Percentiles rank a stretch among this genome's conserved stretches.
These are phyloP conservation scores for Tigriopus californicus DNA, from an alignment of 2,888 invertebrate genomes.

Conservation along the genomic window DNA sequence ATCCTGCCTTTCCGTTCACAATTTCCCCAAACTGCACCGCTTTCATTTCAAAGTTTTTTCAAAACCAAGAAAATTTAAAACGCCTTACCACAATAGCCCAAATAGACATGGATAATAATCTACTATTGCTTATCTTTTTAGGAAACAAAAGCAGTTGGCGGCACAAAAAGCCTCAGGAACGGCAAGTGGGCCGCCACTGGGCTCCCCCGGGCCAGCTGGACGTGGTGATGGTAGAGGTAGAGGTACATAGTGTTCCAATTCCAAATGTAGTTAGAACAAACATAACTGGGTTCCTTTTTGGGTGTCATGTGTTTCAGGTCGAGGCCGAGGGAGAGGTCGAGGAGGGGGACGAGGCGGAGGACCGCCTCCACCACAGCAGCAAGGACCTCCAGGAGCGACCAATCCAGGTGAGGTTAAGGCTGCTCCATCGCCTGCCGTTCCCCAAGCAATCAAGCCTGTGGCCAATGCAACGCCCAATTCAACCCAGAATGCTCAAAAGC, in stretches of 20 bases:
- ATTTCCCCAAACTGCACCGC: too few relatives aligned
- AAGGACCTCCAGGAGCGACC: neutral
- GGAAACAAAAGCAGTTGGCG: slow-evolving; percentile 7
- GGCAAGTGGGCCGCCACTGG: neutral
- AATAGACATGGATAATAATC: neutral
- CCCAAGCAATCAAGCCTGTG: neutral
- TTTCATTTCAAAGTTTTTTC: too few relatives aligned
- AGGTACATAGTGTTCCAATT: slow-evolving; percentile 1
- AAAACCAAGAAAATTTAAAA: too few relatives aligned
- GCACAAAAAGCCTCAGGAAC: neutral
- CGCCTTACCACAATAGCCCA: too few relatives aligned
- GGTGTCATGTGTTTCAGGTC: slow-evolving; percentile 1
- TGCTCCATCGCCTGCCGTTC: neutral
- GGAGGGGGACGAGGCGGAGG: slow-evolving; percentile 10
- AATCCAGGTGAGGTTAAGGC: neutral
- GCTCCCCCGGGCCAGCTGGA: neutral
- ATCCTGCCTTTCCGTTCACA: too few relatives aligned
- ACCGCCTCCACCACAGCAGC: neutral
- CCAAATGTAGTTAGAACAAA: neutral
- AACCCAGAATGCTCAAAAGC: neutral
- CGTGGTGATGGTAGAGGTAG: slow-evolving; percentile 10
- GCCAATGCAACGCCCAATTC: too few relatives aligned
- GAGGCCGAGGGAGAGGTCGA: slow-evolving; percentile 11
- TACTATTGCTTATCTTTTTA: neutral
- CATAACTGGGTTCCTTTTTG: too few relatives aligned